phyloP scores from a whole-genome alignment of 1,140 invertebrate species.

The Drosophila littoralis region DNA sequence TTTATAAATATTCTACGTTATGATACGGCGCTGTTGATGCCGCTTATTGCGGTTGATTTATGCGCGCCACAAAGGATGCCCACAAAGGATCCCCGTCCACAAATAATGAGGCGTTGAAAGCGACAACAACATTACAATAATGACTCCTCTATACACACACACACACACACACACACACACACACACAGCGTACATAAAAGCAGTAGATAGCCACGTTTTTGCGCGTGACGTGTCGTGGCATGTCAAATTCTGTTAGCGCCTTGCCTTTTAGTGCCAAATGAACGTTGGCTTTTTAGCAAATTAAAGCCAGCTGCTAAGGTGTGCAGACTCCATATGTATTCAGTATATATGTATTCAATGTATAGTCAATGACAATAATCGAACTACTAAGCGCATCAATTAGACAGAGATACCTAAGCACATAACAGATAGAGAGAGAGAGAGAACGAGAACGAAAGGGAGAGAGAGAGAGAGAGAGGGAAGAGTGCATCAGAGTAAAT shows the following conservation, averaged over 20 bases:
- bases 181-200: not conserved
- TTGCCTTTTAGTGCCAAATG: slow-evolving; percentile 70
- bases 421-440: too few relatives aligned
- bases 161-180: not conserved
- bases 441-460: too few relatives aligned
- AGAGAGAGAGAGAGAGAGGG: too few relatives aligned
- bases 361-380: too few relatives aligned
- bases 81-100: not conserved
- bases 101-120: slow-evolving; percentile 48
- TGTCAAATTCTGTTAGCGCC: slow-evolving; percentile 73
- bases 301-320: slow-evolving; percentile 54
- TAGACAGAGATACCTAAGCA: too few relatives aligned
- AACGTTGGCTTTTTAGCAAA: slow-evolving; percentile 70
- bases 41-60: slow-evolving; percentile 74
- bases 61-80: slow-evolving; percentile 42
- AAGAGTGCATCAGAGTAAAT: too few relatives aligned
- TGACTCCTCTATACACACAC: slow-evolving; percentile 19
- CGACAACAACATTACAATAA: slow-evolving; percentile 45
- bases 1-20: slow-evolving; percentile 72
- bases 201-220: slow-evolving; percentile 32
- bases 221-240: slow-evolving; percentile 35
- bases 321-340: not conserved
- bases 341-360: not conserved
- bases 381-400: too few relatives aligned
- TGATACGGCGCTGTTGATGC: slow-evolving; percentile 55